Evolutionary conservation across 2,888 invertebrate genomes (phyloP), one percentile per base, ranked within the genome.

Genomic region (Lasioglossum oenotherae): DNA sequence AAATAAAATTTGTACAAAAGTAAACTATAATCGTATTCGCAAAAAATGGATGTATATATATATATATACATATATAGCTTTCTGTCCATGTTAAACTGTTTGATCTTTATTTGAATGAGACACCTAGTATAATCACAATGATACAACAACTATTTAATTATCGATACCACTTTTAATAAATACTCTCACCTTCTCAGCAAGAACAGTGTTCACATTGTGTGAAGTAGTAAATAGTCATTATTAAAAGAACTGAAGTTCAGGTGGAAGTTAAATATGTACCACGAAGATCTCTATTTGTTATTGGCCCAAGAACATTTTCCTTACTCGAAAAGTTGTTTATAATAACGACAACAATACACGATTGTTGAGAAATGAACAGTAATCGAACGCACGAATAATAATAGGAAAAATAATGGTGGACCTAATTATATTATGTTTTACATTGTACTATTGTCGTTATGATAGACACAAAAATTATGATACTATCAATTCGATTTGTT

Each of bases 141-240:
- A 91, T 92, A 88, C 91, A 89, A 87, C 91, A 91, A 89, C 88
- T 91, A 92, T 89, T 89, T 89, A 88, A 89, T 92, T 92, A 93
- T 88, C 88, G 87, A 91, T 92, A 93, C 64, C 87, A 90, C 85
- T 88, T 91, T 91, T 91, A 87, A 90, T 91, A 93, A 91, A 92
- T 90, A 90, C 88, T 89, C 90, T 81, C 90, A 87, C 88, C 90
- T 89, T 87, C 90, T 89, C 92, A 86, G 86, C 86, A 83, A 92
- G 87, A 88, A 89, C 71, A 81, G 75, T 79, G 80, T 85, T 75
- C 75, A 19, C 53, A 31, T 74, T 35, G 41, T 57, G 19, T 71
- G 75, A 82, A 73, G 41, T 78, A 82, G 74, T 80, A 86, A 89
- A 87, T 89, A 88, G 87, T 90, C 77, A 86, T 86, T 86, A 88